Conservation (phyloP, 2,113 vertebrate species). For the Leptodactylus fuscus region DNA sequence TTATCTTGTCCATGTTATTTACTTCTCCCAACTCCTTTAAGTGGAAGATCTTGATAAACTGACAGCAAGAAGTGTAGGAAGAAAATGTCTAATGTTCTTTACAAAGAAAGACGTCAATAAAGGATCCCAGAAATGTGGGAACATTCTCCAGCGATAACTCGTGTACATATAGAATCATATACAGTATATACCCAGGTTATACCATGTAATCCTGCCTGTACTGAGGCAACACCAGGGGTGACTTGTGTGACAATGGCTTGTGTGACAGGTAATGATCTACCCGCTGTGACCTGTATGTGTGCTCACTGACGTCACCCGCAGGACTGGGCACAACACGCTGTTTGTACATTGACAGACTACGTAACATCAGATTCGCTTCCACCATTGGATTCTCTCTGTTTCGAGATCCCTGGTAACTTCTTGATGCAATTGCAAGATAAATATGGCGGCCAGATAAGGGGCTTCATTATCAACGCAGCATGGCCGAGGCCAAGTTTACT, state of each 20-base stretch:
- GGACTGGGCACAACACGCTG: neutral
- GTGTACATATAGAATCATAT: too few species aligned
- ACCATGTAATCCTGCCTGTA: too few species aligned
- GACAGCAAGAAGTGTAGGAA: neutral
- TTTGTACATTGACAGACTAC: neutral
- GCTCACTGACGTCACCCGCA: neutral
- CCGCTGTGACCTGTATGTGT: neutral
- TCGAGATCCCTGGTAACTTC: neutral
- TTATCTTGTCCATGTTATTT: neutral
- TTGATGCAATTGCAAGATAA: neutral
- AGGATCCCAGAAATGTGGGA: neutral
- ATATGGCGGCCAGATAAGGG: neutral
- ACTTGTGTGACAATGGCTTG: too few species aligned
- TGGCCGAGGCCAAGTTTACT: conserved; percentile 1
- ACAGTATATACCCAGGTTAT: neutral
- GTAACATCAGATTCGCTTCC: neutral
- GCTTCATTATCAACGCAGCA: conserved; percentile 1
- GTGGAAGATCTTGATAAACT: neutral
- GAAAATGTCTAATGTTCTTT: neutral
- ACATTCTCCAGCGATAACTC: neutral
- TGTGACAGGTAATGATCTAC: neutral
- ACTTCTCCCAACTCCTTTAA: neutral
- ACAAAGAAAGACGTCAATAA: neutral
- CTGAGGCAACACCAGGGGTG: too few species aligned
- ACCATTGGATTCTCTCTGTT: neutral